Conservation (phyloP, 1,140 invertebrate species). For the Caenorhabditis tropicalis region DNA sequence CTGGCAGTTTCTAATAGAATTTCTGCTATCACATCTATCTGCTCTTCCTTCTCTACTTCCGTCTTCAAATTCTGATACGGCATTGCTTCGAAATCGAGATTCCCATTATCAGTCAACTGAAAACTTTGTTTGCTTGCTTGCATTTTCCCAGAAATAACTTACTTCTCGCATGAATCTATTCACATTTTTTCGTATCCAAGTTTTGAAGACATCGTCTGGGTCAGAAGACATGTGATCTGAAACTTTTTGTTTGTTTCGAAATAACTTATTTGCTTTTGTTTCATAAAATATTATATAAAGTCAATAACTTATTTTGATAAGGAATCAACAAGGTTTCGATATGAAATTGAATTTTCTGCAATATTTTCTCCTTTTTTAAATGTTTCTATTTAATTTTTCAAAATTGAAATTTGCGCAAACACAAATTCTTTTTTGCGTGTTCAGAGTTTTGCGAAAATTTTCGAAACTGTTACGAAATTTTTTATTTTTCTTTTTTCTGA, state of each 20-base stretch:
- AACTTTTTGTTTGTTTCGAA: too few species aligned
- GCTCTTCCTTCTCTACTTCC: not conserved
- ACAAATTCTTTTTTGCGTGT: not conserved
- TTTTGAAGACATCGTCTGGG: not conserved
- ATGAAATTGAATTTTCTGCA: too few species aligned
- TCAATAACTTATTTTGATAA: too few species aligned
- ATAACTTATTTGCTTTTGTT: too few species aligned
- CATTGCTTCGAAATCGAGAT: slow-evolving; percentile 6
- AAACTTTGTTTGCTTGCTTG: not conserved
- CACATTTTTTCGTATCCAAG: not conserved
- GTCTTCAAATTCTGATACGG: slow-evolving; percentile 5
- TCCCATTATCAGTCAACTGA: slow-evolving; percentile 9
- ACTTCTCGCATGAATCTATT: slow-evolving; percentile 19
- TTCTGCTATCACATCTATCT: not conserved
- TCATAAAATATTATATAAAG: too few species aligned
- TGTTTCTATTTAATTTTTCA: too few species aligned
- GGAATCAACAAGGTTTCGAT: too few species aligned
- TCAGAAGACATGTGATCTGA: not conserved
- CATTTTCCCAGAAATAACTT: too few species aligned
- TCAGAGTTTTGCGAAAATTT: too few species aligned
- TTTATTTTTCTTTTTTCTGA: not conserved
- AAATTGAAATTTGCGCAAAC: too few species aligned
- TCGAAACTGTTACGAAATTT: not conserved
- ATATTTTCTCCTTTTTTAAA: too few species aligned
- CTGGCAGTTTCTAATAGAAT: not conserved